A percentile compares a stretch with the other conserved stretches of the same genome.
Evolutionary conservation across 2,888 invertebrate species (phyloP).

Genomic region (Deroplatys truncata): DNA sequence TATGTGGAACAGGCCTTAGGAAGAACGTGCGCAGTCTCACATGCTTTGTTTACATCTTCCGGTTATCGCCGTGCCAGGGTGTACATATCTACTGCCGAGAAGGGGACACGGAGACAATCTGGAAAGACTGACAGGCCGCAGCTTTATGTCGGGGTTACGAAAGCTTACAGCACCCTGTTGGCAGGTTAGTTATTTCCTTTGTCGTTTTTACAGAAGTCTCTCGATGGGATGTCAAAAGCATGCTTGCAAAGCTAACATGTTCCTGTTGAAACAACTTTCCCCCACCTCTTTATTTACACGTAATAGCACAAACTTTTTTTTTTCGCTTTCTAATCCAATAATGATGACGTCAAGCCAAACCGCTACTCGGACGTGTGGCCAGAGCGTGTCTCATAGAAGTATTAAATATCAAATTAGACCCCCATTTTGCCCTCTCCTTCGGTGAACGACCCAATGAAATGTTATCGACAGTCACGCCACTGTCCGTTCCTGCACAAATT

Average conservation of each 20-base stretch:
- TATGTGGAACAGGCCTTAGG: too few relatives aligned
- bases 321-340: not conserved
- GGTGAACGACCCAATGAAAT: not conserved
- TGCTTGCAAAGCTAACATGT: not conserved
- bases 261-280: not conserved
- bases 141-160: too few relatives aligned
- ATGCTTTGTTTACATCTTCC: too few relatives aligned
- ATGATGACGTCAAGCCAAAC: conserved; percentile 1
- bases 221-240: not conserved
- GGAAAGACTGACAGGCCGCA: too few relatives aligned
- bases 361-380: not conserved
- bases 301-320: not conserved
- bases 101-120: too few relatives aligned
- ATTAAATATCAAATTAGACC: conserved; percentile 6
- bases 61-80: too few relatives aligned
- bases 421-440: not conserved
- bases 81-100: too few relatives aligned
- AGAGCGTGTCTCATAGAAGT: conserved; percentile 4
- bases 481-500: not conserved
- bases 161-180: too few relatives aligned
- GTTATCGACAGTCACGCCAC: conserved; percentile 7
- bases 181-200: too few relatives aligned
- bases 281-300: not conserved
- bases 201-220: too few relatives aligned
- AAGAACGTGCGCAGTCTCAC: too few relatives aligned